Base-by-base conservation (phyloP, 2,888 invertebrate species). In the Drosophila mercatorum region DNA sequence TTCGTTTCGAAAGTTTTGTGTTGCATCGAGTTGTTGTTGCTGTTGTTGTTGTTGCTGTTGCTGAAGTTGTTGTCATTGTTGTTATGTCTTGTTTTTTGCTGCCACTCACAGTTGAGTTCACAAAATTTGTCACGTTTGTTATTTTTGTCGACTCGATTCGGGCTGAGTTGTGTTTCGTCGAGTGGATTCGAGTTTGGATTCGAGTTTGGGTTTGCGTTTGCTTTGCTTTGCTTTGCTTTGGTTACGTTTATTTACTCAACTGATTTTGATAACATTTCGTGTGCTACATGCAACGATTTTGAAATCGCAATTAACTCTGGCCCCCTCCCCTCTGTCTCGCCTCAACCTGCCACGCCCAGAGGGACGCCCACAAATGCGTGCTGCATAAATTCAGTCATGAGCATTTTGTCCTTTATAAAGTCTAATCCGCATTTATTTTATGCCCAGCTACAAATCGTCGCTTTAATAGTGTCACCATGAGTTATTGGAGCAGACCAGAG, bases 381-480 rank as follows among this genome's bases (percentile, higher is more conserved):
- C 66, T n/a, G 71, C 90, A 91, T 92, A 92, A 92, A 92, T 92
- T 91, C 91, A 81, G 81, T 80, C 86, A 74, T 90, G 92, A 92
- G 92, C 91, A 92, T 91, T 86, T 92, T 92, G 92, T 92, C 92
- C 92, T 90, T 92, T 92, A 92, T 92, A 92, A 90, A 91, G 92
- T 91, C 91, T 92, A 92, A 92, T 92, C 92, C 92, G 92, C 92
- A 91, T 92, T 92, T 92, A 92, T 92, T 92, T 92, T 92, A 92
- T 92, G 92, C 91, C 88, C 90, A 84, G 91, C 92, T 92, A 92
- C 92, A 92, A 92, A 92, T 92, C 92, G 92, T 92, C 92, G 92
- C 92, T 92, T 92, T 92, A 92, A 92, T 92, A 92, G 91, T 91
- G 92, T 92, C 92, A 92, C 91, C 91, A 88, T 92, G 92, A 92